Conservation (phyloP, 1,140 invertebrate species). For the Drosophila serrata region DNA sequence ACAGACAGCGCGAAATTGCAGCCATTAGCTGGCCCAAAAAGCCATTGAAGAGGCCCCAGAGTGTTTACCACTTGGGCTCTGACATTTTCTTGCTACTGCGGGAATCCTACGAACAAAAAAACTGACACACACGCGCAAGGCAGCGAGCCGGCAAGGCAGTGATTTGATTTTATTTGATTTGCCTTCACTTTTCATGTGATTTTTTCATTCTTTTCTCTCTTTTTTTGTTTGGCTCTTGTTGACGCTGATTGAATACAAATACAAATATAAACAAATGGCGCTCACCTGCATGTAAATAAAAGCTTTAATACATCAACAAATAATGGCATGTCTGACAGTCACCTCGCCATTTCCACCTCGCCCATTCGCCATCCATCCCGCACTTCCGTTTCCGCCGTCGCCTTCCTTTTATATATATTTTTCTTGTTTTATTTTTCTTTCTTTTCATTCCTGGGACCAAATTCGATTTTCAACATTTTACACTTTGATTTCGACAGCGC, state of each 20-base stretch:
- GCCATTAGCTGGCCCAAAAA: conserved; percentile 51
- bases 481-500: conserved; percentile 55
- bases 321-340: conserved; percentile 74
- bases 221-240: conserved; percentile 53
- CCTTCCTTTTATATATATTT: conserved; percentile 17
- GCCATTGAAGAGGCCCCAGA: conserved; percentile 44
- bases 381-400: conserved; percentile 57
- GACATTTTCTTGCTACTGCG: conserved; percentile 40
- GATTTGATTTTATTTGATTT: conserved; percentile 77
- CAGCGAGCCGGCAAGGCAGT: conserved; percentile 12
- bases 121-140: conserved; percentile 19
- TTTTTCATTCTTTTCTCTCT: conserved; percentile 41
- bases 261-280: conserved; percentile 78
- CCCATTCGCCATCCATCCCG: conserved; percentile 14
- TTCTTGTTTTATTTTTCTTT: conserved; percentile 35
- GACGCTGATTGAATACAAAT: conserved; percentile 82
- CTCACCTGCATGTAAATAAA: conserved; percentile 76
- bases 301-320: conserved; percentile 79
- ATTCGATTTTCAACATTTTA: conserved; percentile 77
- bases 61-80: conserved; percentile 51
- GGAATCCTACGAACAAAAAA: conserved; percentile 39
- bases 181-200: conserved; percentile 66
- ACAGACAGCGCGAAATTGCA: conserved; percentile 44
- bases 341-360: conserved; percentile 14
- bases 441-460: conserved; percentile 37